These are phyloP conservation scores for Xenus cinereus DNA, from an alignment of 2,113 vertebrate species.

Conservation along the genomic window DNA sequence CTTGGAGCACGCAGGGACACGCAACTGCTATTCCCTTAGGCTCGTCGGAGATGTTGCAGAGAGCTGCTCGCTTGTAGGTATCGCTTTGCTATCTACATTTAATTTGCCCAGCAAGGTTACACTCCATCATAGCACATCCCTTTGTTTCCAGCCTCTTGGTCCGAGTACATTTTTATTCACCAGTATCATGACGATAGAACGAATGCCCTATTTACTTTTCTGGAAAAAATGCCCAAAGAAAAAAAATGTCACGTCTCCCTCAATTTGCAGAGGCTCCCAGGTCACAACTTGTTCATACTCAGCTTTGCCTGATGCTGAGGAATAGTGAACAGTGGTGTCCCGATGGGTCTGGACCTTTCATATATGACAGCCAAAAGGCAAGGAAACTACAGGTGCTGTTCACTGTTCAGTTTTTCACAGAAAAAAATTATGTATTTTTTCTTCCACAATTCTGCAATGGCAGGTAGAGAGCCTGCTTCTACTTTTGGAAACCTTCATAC, in stretches of 20 bases:
- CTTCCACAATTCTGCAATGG: neutral
- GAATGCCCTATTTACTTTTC: neutral
- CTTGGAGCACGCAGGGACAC: neutral
- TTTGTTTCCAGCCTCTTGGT: neutral
- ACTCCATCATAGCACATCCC: neutral
- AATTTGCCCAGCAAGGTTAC: neutral
- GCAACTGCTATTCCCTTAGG: neutral
- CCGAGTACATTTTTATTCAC: neutral
- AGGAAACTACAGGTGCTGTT: neutral
- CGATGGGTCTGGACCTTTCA: neutral
- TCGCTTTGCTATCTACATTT: neutral
- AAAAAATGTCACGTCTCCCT: neutral
- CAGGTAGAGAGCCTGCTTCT: neutral
- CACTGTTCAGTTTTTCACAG: neutral
- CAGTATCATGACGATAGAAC: neutral
- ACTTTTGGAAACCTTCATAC: neutral
- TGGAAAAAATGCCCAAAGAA: neutral
- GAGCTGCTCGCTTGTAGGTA: neutral
- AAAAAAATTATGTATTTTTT: neutral
- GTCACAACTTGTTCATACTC: neutral
- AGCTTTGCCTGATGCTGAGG: neutral
- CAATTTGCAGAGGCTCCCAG: neutral
- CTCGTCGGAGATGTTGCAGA: neutral
- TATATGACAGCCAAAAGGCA: neutral
- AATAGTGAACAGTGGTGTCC: neutral